Base-by-base conservation (phyloP, 92 coral and sea anemone genomes). In the Porites lobata region DNA sequence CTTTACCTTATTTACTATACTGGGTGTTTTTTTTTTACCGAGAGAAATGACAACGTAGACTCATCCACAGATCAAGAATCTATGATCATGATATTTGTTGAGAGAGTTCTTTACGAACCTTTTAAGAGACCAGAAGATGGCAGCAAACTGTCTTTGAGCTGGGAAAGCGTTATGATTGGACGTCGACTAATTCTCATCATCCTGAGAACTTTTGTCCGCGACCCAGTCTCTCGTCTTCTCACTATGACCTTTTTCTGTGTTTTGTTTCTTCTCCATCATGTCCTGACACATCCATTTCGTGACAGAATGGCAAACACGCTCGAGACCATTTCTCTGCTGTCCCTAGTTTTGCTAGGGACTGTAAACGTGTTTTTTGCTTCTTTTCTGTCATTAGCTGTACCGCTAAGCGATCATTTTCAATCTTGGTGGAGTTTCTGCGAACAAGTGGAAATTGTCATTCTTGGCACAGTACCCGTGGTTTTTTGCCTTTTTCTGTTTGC, bases 1-100 rank as follows among this genome's bases (percentile, higher is more conserved):
- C 98, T 7, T 76, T 93, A 2, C 98, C 98, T 13, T 73, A 20
- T 65, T 90, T 93, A 22, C 64, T 84, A 5, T 65, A 68, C 89
- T 89, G 91, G 92, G 52, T 79, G 63, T 11, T 32, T 72, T 0
- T 29, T 50, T 68, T 12, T 32, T 5, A 65, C 14, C 7, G 61
- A 9, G 38, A 50, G 26, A 53, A 20, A 19, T 38, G 32, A 9
- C 5, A 8, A 10, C n/a, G 38, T 19, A 18, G 84, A 32, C 24
- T n/a, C 6, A 14, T 43, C 73, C 8, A 1, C 51, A 18, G 8
- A 59, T 10, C 62, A 79, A 58, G 6, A 7, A 14, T 76, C 80
- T 1, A 76, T 3, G 68, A 76, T 4, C 1, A 76, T 3, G 68
- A 76, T 4, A 7, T 76, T 14, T 10, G 86, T 87, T 9, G 77